These are phyloP conservation scores for Calameuta filiformis DNA, from an alignment of 2,888 invertebrate species.

Conservation along the genomic window DNA sequence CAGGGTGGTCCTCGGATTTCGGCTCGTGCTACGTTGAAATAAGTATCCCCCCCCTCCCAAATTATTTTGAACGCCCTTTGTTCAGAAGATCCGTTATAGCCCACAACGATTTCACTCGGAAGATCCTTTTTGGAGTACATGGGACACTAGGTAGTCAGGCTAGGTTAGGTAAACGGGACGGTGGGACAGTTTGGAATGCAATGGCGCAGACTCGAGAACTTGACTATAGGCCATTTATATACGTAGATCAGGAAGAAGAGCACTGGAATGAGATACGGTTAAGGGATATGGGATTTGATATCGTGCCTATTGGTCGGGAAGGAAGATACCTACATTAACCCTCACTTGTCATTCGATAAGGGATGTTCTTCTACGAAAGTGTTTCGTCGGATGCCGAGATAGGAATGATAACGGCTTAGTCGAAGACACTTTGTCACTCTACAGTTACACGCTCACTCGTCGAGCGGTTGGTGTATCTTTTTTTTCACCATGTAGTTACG, in stretches of 20 bases:
- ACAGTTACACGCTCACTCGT: not conserved
- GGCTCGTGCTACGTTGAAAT: not conserved
- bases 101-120: not conserved
- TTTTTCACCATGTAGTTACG: not conserved
- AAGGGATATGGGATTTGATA: not conserved
- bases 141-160: not conserved
- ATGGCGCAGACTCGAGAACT: not conserved
- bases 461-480: not conserved
- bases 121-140: not conserved
- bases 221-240: not conserved
- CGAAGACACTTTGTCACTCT: not conserved
- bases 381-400: slow-evolving; percentile 45
- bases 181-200: not conserved
- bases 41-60: not conserved
- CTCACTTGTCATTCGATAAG: slow-evolving; percentile 56
- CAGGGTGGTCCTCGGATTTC: not conserved
- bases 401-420: slow-evolving; percentile 51
- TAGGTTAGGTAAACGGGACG: not conserved
- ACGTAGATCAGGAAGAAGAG: not conserved
- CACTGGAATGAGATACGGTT: not conserved
- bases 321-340: slow-evolving; percentile 56
- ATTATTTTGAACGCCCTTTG: not conserved
- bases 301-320: slow-evolving; percentile 1
- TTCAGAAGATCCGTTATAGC: not conserved
- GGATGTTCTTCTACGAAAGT: slow-evolving; percentile 48